Base-by-base conservation (phyloP, 1,140 invertebrate genomes). In the Scaptomyza hsui region DNA sequence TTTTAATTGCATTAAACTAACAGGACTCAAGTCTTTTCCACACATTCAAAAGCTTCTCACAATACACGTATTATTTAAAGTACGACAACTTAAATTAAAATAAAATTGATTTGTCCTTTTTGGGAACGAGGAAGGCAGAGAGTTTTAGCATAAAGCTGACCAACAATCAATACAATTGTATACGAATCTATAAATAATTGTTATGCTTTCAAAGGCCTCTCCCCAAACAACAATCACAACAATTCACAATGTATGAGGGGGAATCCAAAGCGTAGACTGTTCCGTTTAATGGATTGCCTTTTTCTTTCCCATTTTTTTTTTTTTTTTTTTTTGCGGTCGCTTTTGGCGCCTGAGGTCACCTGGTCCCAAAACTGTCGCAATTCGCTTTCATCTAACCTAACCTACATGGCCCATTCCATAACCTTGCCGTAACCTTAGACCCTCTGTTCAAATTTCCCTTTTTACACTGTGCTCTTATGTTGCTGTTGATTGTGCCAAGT, bases 401-500 rank as follows among this genome's bases (percentile, higher is more conserved):
- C 45, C 26, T 16, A 41, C n/a, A 15, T 18, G 41, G 10, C 41
- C 41, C 26, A 29, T 2, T 9, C 15, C 15, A 42, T 42, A 42
- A 37, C 32, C 32, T 37, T 37, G 32, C 7, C 12, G 35, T 21
- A 55, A 55, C 52, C 37, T 39, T 45, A 39, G 41, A 37, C 29
- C 29, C 10, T 12, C 61, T 26, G 26, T 65, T 39, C 41, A 55
- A 69, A 37, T 48, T 68, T 39, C 47, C 9, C 44, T 41, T 42
- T n/a, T 49, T 24, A 16, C 39, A 41, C 39, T 41, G 39, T 42
- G 15, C 32, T 35, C 10, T 35, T 35, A 12, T 39, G 35, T 63
- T 42, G 51, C 16, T 67, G 55, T 60, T 60, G 69, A 68, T 72
- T 72, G 69, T 68, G 63, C 41, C 69, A 72, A 72, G 63, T 72